Evolutionary conservation across 2,797 vertebrate genomes (phyloP).

Genomic region (Platyrinchus mystaceus): DNA sequence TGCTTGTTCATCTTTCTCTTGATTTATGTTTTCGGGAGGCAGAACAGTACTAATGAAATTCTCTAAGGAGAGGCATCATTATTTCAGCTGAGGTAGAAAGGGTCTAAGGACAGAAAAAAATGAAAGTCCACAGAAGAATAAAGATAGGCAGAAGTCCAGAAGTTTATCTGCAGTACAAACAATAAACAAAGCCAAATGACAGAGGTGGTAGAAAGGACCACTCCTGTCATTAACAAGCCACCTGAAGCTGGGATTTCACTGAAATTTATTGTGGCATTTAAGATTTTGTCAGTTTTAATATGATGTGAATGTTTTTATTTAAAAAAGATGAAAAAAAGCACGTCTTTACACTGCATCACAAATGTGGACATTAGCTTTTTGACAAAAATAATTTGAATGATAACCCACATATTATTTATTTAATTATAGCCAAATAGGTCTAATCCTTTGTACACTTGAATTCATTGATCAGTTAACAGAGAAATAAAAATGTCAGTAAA

Average conservation of each 20-base stretch:
- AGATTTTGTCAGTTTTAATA: neutral
- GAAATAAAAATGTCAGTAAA: neutral
- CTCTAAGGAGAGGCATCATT: neutral
- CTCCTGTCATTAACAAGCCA: fast-evolving
- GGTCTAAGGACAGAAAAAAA: neutral
- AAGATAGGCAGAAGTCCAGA: neutral
- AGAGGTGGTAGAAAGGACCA: neutral
- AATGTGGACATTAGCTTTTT: neutral
- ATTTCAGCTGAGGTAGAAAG: neutral
- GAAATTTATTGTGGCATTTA: neutral
- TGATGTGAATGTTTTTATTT: neutral
- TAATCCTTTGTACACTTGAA: neutral
- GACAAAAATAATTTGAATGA: neutral
- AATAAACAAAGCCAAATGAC: fast-evolving
- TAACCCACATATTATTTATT: neutral
- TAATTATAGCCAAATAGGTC: fast-evolving
- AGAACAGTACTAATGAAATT: neutral
- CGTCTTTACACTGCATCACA: neutral
- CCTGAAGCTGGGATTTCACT: neutral
- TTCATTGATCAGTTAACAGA: neutral
- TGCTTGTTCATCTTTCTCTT: neutral
- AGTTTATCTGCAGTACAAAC: neutral
- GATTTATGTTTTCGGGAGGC: neutral
- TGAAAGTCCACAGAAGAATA: neutral
- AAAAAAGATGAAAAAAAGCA: neutral